Conservation (phyloP, 2,888 invertebrate species). For the Andrena dorsata region DNA sequence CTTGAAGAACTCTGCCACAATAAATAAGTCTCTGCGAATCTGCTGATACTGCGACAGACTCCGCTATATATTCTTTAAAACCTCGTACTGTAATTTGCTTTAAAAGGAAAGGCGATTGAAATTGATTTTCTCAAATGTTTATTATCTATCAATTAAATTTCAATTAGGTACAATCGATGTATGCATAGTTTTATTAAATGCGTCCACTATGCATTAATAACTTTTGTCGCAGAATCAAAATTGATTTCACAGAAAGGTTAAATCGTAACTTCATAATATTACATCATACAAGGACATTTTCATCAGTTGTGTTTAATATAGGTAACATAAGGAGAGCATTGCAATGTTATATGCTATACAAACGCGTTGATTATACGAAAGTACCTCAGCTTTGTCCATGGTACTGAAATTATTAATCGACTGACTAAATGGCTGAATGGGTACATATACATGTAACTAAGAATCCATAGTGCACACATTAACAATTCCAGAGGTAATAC, state of each 20-base stretch:
- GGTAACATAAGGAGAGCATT: not conserved
- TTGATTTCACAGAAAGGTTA: not conserved
- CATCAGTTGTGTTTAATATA: not conserved
- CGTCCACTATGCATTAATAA: not conserved
- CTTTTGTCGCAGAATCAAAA: not conserved
- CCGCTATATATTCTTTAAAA: constrained; percentile 92
- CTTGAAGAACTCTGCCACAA: constrained; percentile 96
- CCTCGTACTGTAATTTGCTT: constrained; percentile 91
- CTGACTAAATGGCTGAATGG: no score
- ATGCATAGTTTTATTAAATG: not conserved
- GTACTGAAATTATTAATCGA: no score
- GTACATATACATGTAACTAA: no score
- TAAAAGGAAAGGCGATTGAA: constrained; percentile 12
- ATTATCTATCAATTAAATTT: not conserved
- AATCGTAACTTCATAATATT: not conserved
- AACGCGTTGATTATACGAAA: no score
- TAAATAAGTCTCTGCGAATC: constrained; percentile 96
- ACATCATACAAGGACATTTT: not conserved
- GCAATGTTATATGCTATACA: not conserved
- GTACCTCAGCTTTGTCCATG: no score
- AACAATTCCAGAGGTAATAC: not conserved
- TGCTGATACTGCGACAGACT: constrained; percentile 91
- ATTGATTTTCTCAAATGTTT: not conserved
- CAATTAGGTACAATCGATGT: not conserved
- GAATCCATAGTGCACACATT: not conserved